phyloP scores from a whole-genome alignment of 1,140 invertebrate genomes.

The Brachystomella parvula region DNA sequence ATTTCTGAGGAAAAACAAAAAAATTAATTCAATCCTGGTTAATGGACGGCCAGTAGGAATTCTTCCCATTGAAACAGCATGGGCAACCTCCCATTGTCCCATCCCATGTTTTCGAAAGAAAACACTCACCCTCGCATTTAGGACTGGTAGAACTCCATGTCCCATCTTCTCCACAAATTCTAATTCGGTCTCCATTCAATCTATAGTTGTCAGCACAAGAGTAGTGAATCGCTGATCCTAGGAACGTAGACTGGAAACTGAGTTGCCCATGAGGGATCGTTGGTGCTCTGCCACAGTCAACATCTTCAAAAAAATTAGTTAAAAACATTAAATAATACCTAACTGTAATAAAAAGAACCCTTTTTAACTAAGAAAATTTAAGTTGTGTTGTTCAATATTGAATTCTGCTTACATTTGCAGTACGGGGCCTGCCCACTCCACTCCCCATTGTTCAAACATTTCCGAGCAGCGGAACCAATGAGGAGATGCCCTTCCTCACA shows the following conservation, averaged over 20 bases:
- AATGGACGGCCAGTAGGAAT: too few relatives aligned
- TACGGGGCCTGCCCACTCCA: slow-evolving; percentile 70
- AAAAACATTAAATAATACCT: slow-evolving; percentile 33
- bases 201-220: slow-evolving; percentile 53
- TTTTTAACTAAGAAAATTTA: too few relatives aligned
- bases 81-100: too few relatives aligned
- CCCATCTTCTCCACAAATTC: slow-evolving; percentile 64
- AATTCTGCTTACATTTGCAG: slow-evolving; percentile 73
- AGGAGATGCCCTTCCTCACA: slow-evolving; percentile 75
- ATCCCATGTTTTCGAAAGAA: too few relatives aligned
- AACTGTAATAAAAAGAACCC: too few relatives aligned
- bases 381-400: too few relatives aligned
- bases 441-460: slow-evolving; percentile 64
- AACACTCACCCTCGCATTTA: slow-evolving; percentile 72
- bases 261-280: slow-evolving; percentile 68
- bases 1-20: too few relatives aligned
- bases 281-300: slow-evolving; percentile 79
- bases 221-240: slow-evolving; percentile 50
- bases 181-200: slow-evolving; percentile 60
- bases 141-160: slow-evolving; percentile 75
- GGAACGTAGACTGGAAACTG: slow-evolving; percentile 60
- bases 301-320: too few relatives aligned
- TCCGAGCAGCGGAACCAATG: slow-evolving; percentile 56
- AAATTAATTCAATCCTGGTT: too few relatives aligned
- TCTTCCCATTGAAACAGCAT: too few relatives aligned